These are phyloP conservation scores for Temnothorax unifasciatus DNA, from an alignment of 2,888 invertebrate genomes.

Conservation along the genomic window DNA sequence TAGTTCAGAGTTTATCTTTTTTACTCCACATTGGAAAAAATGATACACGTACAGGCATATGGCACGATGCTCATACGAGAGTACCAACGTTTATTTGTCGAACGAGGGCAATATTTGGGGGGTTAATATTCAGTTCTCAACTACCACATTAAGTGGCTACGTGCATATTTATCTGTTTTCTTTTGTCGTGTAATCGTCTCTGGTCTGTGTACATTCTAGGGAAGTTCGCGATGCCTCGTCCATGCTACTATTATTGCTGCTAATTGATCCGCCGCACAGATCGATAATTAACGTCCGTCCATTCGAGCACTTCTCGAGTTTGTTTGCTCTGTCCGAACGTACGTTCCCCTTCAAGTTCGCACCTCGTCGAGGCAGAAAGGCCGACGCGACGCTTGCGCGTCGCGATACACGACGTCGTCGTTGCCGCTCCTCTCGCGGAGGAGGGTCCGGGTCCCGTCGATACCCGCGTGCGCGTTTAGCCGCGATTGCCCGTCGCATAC, in stretches of 20 bases:
- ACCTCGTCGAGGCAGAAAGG: conserved; percentile 8
- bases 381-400: conserved; percentile 62
- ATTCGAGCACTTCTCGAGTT: not conserved
- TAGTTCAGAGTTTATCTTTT: too few relatives aligned
- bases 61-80: too few relatives aligned
- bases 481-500: conserved; percentile 34
- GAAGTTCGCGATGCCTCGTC: not conserved
- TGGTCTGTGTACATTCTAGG: not conserved
- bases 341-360: conserved; percentile 39
- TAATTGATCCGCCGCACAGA: not conserved
- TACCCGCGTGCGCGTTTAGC: conserved; percentile 31
- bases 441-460: conserved; percentile 2
- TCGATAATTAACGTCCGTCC: conserved; percentile 21
- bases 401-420: not conserved
- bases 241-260: not conserved
- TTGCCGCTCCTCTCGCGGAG: conserved; percentile 24
- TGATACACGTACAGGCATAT: too few relatives aligned
- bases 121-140: not conserved
- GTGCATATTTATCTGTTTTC: not conserved
- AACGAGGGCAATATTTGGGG: too few relatives aligned
- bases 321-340: not conserved
- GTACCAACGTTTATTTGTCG: too few relatives aligned
- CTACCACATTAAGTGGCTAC: not conserved
- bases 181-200: not conserved
- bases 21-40: too few relatives aligned